Conservation (phyloP, 2,113 vertebrate genomes). For the Vimba vimba region DNA sequence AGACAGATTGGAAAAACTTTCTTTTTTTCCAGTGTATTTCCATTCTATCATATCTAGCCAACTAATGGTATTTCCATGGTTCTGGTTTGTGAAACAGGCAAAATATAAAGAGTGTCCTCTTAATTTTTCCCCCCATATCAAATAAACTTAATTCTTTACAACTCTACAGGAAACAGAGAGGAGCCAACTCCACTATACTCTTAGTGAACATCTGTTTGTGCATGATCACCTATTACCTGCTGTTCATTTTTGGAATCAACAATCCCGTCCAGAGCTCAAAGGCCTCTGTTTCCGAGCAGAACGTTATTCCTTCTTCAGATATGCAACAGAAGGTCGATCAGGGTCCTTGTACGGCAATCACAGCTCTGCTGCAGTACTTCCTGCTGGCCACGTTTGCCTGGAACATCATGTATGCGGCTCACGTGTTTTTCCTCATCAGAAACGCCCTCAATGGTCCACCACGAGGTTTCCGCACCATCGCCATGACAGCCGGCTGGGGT, state of each 20-base stretch:
- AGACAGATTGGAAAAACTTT: neutral
- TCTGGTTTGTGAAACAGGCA: neutral
- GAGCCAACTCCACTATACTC: constrained; percentile 64
- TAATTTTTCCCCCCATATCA: neutral
- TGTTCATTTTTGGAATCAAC: constrained; percentile 76
- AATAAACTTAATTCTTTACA: neutral
- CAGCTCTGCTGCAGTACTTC: constrained; percentile 74
- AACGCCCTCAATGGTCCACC: constrained; percentile 63
- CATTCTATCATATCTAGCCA: neutral
- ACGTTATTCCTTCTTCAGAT: constrained; percentile 52
- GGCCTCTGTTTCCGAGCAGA: accelerated
- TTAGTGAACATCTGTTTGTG: constrained; percentile 73
- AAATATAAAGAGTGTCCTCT: neutral
- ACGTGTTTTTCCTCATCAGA: constrained; percentile 70
- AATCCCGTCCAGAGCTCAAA: constrained; percentile 47
- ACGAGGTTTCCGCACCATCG: constrained; percentile 45
- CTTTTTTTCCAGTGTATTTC: neutral
- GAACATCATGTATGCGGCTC: constrained; percentile 68
- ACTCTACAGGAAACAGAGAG: constrained; percentile 62
- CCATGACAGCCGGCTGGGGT: constrained; percentile 65
- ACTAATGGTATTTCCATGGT: neutral
- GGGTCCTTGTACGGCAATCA: constrained; percentile 49
- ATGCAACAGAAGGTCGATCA: accelerated
- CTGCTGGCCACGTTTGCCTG: constrained; percentile 74
- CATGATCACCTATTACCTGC: constrained; percentile 77